phyloP scores from a whole-genome alignment of 2,888 invertebrate species.

The Isotomurus palustris region DNA sequence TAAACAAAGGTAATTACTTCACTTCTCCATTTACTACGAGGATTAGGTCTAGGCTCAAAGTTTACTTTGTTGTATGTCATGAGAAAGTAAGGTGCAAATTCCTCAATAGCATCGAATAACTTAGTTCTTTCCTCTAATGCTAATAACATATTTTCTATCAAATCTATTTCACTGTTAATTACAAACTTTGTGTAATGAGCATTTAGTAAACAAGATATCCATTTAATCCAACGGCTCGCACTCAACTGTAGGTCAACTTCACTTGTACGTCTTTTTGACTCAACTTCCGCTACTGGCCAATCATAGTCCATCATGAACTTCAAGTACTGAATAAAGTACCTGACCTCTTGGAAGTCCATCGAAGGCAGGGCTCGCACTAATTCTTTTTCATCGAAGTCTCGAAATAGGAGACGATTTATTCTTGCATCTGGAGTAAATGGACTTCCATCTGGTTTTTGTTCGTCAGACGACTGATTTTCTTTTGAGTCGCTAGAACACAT shows the following conservation, averaged over 20 bases:
- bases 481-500: no score
- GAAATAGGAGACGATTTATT: slow-evolving; percentile 22
- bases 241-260: no score
- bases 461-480: neutral
- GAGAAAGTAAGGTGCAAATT: slow-evolving; percentile 31
- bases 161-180: slow-evolving; percentile 25
- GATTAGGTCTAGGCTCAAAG: slow-evolving; percentile 22
- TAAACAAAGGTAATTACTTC: slow-evolving; percentile 26
- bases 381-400: slow-evolving; percentile 30
- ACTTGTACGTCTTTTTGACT: no score
- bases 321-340: slow-evolving; percentile 17
- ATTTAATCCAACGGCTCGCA: slow-evolving; percentile 38
- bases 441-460: neutral
- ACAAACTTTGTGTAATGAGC: slow-evolving; percentile 41
- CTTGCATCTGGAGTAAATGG: neutral
- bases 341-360: slow-evolving; percentile 19
- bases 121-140: slow-evolving; percentile 26
- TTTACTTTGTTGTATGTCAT: slow-evolving; percentile 26
- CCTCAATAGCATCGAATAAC: slow-evolving; percentile 33
- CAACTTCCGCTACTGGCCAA: neutral
- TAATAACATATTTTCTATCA: slow-evolving; percentile 28
- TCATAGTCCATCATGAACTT: slow-evolving; percentile 10
- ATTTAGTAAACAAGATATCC: slow-evolving; percentile 36
- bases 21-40: slow-evolving; percentile 24
- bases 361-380: slow-evolving; percentile 19